Conservation (phyloP, 2,888 invertebrate species). For the Molorchus minor region DNA sequence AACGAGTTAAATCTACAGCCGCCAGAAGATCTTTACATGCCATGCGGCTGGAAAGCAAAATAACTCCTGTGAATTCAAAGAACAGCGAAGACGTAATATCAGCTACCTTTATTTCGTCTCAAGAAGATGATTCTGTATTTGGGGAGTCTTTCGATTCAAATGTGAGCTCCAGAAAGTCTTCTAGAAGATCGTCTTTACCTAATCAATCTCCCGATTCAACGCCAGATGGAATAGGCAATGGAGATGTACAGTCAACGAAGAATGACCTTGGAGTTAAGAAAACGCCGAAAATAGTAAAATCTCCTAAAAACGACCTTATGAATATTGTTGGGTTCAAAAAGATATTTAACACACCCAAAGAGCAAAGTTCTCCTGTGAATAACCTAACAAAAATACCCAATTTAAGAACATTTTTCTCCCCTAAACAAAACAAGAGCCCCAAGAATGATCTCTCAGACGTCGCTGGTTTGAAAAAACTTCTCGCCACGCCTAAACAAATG, state of each 20-base stretch:
- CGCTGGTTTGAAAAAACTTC: slow-evolving; percentile 43
- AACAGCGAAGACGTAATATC: not conserved
- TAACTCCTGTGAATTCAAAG: not conserved
- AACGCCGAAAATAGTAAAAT: slow-evolving; percentile 38
- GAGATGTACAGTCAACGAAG: slow-evolving; percentile 12
- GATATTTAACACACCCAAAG: slow-evolving; percentile 43
- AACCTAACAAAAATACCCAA: slow-evolving; percentile 45
- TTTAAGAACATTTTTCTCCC: slow-evolving; percentile 46
- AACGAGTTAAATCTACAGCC: not conserved
- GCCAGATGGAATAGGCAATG: too few species aligned
- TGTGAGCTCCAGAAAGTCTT: not conserved
- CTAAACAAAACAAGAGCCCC: slow-evolving; percentile 39
- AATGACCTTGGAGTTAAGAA: too few species aligned
- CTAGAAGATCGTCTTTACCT: slow-evolving; percentile 1
- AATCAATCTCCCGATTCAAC: not conserved
- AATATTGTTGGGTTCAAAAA: slow-evolving; percentile 42
- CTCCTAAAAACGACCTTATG: slow-evolving; percentile 35
- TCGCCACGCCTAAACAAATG: slow-evolving; percentile 42
- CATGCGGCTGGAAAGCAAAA: not conserved
- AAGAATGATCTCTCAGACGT: slow-evolving; percentile 45
- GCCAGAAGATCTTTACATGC: slow-evolving; percentile 12
- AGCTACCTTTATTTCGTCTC: not conserved
- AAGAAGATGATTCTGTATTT: not conserved
- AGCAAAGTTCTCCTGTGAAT: slow-evolving; percentile 36
- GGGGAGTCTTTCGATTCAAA: not conserved